Base-by-base conservation (phyloP, 1,140 invertebrate genomes). In the Zaprionus gabonicus region DNA sequence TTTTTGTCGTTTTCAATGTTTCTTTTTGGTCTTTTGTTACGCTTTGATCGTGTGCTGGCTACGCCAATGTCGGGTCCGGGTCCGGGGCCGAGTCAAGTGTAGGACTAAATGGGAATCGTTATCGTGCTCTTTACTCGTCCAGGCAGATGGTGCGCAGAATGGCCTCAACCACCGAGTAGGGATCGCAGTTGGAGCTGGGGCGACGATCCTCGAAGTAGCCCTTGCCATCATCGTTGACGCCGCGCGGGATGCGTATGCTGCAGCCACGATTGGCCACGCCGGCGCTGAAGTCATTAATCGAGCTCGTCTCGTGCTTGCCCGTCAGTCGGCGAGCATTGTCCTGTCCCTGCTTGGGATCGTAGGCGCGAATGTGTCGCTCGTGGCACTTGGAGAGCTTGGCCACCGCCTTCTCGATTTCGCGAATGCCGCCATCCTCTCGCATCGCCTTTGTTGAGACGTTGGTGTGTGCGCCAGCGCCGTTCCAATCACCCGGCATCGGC, bases 171-270 rank as follows among this genome's bases (percentile, higher is more conserved):
- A 96, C 96, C 23, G 93, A 92, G 92, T 98, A 98, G 0, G 97
- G 97, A 94, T 98, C 97, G 92, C 96, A 97, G 91, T 97, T 98
- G 73, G 97, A 97, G 58, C 97, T 95, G 17, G 98, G 97, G 79
- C 97, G 94, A 46, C 97, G 94, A 93, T 98, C 97, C 92, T 98
- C 97, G 36, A 98, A 94, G 82, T 98, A 98, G 2, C 97, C 97
- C 66, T 96, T 95, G 96, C 82, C 95, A 6, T 97, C 96, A 69
- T 97, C 96, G 12, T 96, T 96, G 27, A 96, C 96, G 20, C 94
- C 94, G 12, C 96, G 94, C 2, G 96, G 96, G 80, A 97, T 97
- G 44, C 96, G 95, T 80, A 97, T 96, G 81, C 95, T 96, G 82
- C 94, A 95, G 23, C 95, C 95, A 46, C 96, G 94, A 81, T 96